phyloP scores from a whole-genome alignment of 2,888 invertebrate genomes.

The Spilarctia lutea region DNA sequence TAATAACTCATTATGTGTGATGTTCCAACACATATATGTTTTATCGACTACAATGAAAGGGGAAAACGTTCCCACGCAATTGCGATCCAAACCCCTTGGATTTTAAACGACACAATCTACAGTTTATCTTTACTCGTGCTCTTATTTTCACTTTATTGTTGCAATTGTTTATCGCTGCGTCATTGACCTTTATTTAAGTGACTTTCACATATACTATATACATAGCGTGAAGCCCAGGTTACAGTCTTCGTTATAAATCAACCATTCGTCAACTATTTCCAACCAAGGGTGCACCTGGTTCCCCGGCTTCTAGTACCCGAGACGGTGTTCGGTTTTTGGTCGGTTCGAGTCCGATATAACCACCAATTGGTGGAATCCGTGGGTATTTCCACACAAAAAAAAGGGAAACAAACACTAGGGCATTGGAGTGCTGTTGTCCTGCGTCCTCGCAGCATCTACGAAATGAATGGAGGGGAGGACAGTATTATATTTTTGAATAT shows the following conservation, averaged over 20 bases:
- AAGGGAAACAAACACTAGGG: no score
- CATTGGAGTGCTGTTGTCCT: no score
- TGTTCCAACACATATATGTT: slow-evolving; percentile 18
- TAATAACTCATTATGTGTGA: slow-evolving; percentile 26
- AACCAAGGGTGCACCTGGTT: no score
- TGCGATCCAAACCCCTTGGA: slow-evolving; percentile 34
- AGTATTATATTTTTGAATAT: background rate
- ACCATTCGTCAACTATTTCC: no score
- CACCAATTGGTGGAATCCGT: no score
- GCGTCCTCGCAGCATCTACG: no score
- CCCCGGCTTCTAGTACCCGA: no score
- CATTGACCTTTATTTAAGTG: slow-evolving; percentile 10
- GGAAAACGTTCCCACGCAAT: slow-evolving; percentile 42
- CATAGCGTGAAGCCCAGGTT: slow-evolving; percentile 33
- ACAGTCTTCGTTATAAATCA: slow-evolving; percentile 25
- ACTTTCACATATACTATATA: slow-evolving; percentile 13
- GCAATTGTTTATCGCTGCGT: slow-evolving; percentile 4
- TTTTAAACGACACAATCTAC: slow-evolving; percentile 39
- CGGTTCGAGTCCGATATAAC: no score
- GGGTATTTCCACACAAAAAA: no score
- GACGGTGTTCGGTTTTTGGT: no score
- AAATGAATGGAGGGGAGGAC: no score
- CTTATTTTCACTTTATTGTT: background rate
- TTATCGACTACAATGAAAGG: slow-evolving; percentile 30
- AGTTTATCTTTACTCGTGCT: slow-evolving; percentile 30